phyloP scores from a whole-genome alignment of 1,140 invertebrate species.

The Cyrtorhinus lividipennis region DNA sequence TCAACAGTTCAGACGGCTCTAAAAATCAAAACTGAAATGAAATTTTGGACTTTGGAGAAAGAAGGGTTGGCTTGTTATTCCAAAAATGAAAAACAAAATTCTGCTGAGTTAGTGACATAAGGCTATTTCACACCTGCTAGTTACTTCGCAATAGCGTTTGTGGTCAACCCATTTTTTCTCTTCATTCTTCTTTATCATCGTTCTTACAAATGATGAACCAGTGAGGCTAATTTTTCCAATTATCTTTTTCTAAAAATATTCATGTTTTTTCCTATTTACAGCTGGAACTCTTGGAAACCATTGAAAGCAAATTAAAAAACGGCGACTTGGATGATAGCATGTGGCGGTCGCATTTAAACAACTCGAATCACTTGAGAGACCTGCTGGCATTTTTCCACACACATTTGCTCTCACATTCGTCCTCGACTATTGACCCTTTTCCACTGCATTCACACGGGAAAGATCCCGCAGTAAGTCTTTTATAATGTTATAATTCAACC shows the following conservation, averaged over 20 bases:
- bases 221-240: not conserved
- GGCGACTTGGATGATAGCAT: conserved; percentile 10
- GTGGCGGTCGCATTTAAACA: conserved; percentile 8
- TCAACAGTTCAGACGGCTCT: too few relatives aligned
- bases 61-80: too few relatives aligned
- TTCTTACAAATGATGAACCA: too few relatives aligned
- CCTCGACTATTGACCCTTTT: conserved; percentile 14
- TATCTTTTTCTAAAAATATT: conserved; percentile 5
- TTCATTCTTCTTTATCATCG: too few relatives aligned
- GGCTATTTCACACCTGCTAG: too few relatives aligned
- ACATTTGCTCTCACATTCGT: conserved; percentile 39
- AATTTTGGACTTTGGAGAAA: too few relatives aligned
- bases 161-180: too few relatives aligned
- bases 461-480: not conserved
- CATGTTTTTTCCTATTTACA: conserved; percentile 11
- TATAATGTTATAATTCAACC: too few relatives aligned
- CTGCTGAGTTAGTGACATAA: too few relatives aligned
- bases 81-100: too few relatives aligned
- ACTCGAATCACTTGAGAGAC: conserved; percentile 31
- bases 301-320: conserved; percentile 13
- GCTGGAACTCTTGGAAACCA: conserved; percentile 16
- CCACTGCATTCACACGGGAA: not conserved
- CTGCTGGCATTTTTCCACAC: conserved; percentile 43
- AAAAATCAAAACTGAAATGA: too few relatives aligned
- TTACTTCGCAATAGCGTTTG: too few relatives aligned